Conservation (phyloP, 2,888 invertebrate genomes). For the Eumacrocentrus americanus region DNA sequence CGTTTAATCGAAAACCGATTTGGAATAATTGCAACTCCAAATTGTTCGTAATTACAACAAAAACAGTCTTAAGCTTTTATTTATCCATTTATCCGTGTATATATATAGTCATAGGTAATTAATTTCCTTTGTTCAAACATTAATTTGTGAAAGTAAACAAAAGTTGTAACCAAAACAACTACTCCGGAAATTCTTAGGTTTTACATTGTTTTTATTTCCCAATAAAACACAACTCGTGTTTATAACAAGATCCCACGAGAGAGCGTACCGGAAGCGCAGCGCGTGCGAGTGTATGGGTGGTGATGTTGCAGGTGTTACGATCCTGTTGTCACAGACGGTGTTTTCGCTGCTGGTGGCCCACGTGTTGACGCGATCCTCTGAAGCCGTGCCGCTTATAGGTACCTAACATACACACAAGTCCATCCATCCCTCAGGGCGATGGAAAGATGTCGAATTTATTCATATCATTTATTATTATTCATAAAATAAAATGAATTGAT, state of each 20-base stretch:
- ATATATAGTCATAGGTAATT: too few relatives aligned
- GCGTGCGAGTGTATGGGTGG: conserved; percentile 64
- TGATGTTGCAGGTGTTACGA: conserved; percentile 95
- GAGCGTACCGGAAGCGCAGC: conserved; percentile 54
- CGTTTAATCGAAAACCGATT: conserved; percentile 18
- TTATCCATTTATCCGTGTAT: too few relatives aligned
- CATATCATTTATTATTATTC: neutral
- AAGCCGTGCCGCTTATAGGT: conserved; percentile 99
- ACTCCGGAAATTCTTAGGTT: too few relatives aligned
- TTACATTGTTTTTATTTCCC: too few relatives aligned
- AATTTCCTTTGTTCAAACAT: too few relatives aligned
- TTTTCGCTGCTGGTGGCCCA: conserved; percentile 99
- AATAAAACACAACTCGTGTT: conserved; percentile 1
- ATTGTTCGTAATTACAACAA: neutral
- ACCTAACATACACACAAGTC: too few relatives aligned
- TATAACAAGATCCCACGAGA: conserved; percentile 63
- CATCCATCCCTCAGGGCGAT: conserved; percentile 27
- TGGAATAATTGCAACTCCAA: neutral
- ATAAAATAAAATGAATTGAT: too few relatives aligned
- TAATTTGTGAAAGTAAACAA: too few relatives aligned
- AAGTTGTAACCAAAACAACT: too few relatives aligned
- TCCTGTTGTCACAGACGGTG: conserved; percentile 98
- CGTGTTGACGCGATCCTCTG: conserved; percentile 98
- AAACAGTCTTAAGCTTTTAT: too few relatives aligned
- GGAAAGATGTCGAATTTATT: conserved; percentile 24